Evolutionary conservation across 1,140 invertebrate genomes (phyloP), one percentile per base, ranked within the genome.

Genomic region (Scaptomyza hsui): DNA sequence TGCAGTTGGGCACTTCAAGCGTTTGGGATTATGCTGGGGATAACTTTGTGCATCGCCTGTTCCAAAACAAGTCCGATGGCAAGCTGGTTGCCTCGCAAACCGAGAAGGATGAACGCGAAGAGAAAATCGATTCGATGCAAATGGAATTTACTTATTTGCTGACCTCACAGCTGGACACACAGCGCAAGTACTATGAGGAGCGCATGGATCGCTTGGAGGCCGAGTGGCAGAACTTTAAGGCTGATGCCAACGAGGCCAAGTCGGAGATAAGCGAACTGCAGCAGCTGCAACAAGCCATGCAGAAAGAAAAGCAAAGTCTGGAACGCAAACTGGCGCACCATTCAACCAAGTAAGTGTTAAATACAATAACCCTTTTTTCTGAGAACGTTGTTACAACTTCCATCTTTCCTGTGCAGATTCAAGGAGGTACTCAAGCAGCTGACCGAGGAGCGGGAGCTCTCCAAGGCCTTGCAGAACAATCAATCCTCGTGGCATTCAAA

Each of bases 21-120:
- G 99, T 99, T 0, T 99, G 99, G 99, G 99, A 91, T 37, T 92
- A 91, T 73, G 91, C 91, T 0, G 95, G 95, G 1, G 98, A 99
- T 92, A 99, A 99, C 92, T 99, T 99, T 92, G 99, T 99, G 0
- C 98, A 99, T 93, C 94, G 98, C 10, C 92, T 99, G 13, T 94
- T 99, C 3, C 98, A 99, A 92, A 99, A 98, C 92, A 99, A 99
- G 92, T 94, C 93, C n/a, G 98, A 99, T 93, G 99, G 99, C 3
- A 99, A 99, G 93, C 93, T 99, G 89, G 98, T 99, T 0, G 96
- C 97, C 75, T 93, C 95, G 0, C 92, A 93, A 53, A 91, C 92
- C 0, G 93, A 92, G 10, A 93, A 93, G 18, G 93, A 93, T 4
- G 94, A 94, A 59, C 93, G 92, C 35, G 96, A 97, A 73, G 97